Conservation (phyloP, 2,113 vertebrate genomes). For the Actinemys pallida region DNA sequence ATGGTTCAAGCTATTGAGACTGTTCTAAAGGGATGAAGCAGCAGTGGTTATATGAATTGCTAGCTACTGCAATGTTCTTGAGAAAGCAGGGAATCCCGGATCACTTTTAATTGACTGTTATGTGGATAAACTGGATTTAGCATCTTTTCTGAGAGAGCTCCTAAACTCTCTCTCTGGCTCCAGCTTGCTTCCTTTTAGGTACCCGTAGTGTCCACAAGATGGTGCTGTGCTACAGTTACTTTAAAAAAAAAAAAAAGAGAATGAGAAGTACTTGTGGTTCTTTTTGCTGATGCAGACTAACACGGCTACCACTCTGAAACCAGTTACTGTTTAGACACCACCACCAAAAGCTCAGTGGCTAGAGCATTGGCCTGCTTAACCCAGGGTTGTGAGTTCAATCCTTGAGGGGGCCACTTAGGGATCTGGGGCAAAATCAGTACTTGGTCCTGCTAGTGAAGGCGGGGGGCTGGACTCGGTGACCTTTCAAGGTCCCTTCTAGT, state of each 20-base stretch:
- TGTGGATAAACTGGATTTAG: not conserved
- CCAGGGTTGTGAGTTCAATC: too few relatives aligned
- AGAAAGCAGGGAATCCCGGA: not conserved
- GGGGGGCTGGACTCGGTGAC: too few relatives aligned
- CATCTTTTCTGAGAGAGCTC: not conserved
- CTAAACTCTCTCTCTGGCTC: not conserved
- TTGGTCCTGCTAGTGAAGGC: too few relatives aligned
- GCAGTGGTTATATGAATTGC: not conserved
- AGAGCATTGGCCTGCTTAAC: too few relatives aligned
- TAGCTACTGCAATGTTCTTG: not conserved
- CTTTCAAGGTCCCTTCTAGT: too few relatives aligned
- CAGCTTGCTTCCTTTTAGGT: not conserved
- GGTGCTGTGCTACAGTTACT: not conserved
- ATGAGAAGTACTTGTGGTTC: too few relatives aligned
- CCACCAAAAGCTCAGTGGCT: not conserved
- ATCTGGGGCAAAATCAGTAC: too few relatives aligned
- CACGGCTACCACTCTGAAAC: too few relatives aligned
- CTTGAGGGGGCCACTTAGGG: too few relatives aligned
- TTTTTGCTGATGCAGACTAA: too few relatives aligned
- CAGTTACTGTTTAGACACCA: not conserved
- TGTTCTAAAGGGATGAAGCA: not conserved
- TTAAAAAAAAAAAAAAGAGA: too few relatives aligned
- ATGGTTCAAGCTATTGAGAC: not conserved
- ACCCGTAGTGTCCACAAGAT: not conserved
- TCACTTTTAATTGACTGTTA: not conserved